Percentiles rank a stretch among this genome's conserved stretches.
Evolutionary conservation across 2,888 invertebrate genomes (phyloP).

Genomic region (Sinelater perroti): DNA sequence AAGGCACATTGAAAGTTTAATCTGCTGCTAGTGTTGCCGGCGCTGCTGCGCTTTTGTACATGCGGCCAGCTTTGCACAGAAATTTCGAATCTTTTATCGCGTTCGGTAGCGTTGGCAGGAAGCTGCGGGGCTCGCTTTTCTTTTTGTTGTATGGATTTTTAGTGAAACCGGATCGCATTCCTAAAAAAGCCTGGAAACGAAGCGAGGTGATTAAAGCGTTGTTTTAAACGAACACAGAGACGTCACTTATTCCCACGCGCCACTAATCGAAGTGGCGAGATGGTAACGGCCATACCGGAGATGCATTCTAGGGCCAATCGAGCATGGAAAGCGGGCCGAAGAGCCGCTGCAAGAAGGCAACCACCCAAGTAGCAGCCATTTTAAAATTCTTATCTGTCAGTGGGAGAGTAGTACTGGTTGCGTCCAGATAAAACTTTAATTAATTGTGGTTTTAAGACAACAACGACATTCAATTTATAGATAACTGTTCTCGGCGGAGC

Average conservation of each 20-base stretch:
- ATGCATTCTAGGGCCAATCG: constrained; percentile 24
- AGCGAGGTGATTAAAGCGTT: too few species aligned
- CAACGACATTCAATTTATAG: constrained; percentile 28
- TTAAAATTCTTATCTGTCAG: constrained; percentile 24
- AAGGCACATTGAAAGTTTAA: constrained; percentile 40
- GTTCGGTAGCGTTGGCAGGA: constrained; percentile 9
- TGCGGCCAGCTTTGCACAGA: not conserved
- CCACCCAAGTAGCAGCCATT: constrained; percentile 34
- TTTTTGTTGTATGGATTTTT: too few species aligned
- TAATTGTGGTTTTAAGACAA: constrained; percentile 28
- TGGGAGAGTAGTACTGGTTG: constrained; percentile 21
- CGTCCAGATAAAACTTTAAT: constrained; percentile 26
- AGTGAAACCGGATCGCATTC: too few species aligned
- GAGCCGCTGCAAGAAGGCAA: constrained; percentile 19
- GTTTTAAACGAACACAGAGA: too few species aligned
- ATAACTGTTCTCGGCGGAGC: constrained; percentile 19
- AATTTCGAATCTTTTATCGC: constrained; percentile 28
- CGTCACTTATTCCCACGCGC: constrained; percentile 19
- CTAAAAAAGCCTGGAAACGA: too few species aligned
- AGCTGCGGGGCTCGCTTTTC: not conserved
- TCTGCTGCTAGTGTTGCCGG: constrained; percentile 35
- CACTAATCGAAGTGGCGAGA: constrained; percentile 22
- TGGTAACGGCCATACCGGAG: constrained; percentile 11
- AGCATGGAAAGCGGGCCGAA: constrained; percentile 24
- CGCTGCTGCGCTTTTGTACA: constrained; percentile 36